Evolutionary conservation across 2,797 vertebrate genomes (phyloP).

Genomic region (Molothrus aeneus): DNA sequence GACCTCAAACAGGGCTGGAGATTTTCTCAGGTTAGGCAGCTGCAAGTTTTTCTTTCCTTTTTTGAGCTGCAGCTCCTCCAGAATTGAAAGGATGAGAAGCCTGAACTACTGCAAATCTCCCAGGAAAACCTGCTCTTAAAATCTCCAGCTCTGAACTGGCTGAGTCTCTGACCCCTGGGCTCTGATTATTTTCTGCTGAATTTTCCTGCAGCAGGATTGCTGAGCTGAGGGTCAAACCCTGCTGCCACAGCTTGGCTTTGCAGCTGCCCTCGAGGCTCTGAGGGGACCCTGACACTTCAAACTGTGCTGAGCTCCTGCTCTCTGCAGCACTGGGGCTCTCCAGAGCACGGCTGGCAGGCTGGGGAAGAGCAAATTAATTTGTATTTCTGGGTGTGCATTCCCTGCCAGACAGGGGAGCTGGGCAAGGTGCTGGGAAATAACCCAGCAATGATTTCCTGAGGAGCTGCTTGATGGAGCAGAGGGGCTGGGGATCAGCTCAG

Average conservation of each 20-base stretch:
- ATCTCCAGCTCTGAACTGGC: neutral
- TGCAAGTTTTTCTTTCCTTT: neutral
- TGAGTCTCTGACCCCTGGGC: neutral
- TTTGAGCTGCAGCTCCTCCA: neutral
- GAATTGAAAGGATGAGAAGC: neutral
- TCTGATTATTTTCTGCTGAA: neutral
- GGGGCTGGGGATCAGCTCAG: neutral
- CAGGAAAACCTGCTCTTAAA: neutral
- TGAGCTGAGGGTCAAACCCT: neutral
- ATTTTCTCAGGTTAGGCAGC: neutral
- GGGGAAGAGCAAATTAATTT: neutral
- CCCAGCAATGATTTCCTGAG: neutral
- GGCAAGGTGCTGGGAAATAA: neutral
- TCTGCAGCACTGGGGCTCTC: neutral
- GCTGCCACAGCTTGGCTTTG: neutral
- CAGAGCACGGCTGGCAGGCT: neutral
- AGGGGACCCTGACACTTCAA: neutral
- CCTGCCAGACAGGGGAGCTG: neutral
- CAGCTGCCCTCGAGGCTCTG: neutral
- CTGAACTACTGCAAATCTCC: neutral
- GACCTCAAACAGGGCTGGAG: neutral
- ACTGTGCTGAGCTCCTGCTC: neutral
- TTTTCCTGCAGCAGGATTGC: neutral
- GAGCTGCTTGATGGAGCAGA: neutral
- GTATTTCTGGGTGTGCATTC: neutral